These are phyloP conservation scores for Butorides virescens DNA, from an alignment of 2,113 vertebrate species.

Conservation along the genomic window DNA sequence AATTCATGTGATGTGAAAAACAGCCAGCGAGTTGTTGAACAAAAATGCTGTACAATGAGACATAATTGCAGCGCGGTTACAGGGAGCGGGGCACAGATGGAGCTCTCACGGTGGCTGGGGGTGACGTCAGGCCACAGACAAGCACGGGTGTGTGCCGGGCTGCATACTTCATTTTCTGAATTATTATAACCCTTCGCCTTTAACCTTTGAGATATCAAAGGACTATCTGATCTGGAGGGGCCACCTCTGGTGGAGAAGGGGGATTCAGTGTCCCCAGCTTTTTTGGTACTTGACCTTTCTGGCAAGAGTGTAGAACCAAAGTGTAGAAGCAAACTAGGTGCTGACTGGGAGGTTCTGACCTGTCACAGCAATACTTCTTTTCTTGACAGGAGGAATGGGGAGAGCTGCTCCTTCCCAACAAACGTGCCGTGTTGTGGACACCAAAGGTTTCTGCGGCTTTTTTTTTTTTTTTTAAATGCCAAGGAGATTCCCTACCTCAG, in stretches of 20 bases:
- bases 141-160: rapidly evolving
- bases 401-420: background rate
- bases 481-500: background rate
- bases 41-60: constrained; percentile 39
- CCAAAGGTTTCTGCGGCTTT: background rate
- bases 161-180: background rate
- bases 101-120: background rate
- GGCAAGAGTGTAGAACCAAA: background rate
- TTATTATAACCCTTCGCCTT: background rate
- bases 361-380: background rate
- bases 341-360: background rate
- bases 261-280: background rate
- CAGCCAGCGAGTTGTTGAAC: background rate
- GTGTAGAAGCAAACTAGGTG: too few species aligned
- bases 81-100: constrained; percentile 6
- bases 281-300: background rate
- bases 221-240: background rate
- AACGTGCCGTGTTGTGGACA: background rate
- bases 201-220: background rate
- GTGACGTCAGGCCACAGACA: background rate
- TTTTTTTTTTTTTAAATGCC: background rate
- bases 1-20: constrained; percentile 52
- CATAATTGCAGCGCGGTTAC: constrained; percentile 19
- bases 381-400: background rate
- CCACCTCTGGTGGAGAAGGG: background rate